Conservation (phyloP, 1,140 invertebrate genomes). For the Harlomillsia oculata region DNA sequence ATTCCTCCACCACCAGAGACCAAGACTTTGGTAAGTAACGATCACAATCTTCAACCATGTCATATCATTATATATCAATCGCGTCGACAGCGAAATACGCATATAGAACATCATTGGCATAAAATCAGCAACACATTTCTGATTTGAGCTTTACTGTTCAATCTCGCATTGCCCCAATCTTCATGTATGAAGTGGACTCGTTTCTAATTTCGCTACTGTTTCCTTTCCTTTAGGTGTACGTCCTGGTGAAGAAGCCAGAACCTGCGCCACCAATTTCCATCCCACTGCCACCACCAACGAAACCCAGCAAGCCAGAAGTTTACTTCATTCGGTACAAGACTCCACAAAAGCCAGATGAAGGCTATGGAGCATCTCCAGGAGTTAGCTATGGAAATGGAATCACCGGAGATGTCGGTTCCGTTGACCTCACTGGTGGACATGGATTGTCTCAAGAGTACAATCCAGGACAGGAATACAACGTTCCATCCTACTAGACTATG, state of each 20-base stretch:
- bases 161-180: too few species aligned
- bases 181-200: too few species aligned
- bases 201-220: too few species aligned
- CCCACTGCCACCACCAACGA: slow-evolving; percentile 63
- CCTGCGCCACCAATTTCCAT: slow-evolving; percentile 66
- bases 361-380: not conserved
- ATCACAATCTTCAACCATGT: too few species aligned
- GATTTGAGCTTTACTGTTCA: too few species aligned
- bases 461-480: slow-evolving; percentile 4
- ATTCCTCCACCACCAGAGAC: slow-evolving; percentile 69
- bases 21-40: slow-evolving; percentile 76
- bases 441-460: not conserved
- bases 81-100: too few species aligned
- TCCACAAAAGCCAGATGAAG: slow-evolving; percentile 45
- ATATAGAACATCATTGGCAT: too few species aligned
- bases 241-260: slow-evolving; percentile 75
- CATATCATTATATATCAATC: too few species aligned
- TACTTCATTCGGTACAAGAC: slow-evolving; percentile 81
- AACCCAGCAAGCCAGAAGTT: slow-evolving; percentile 51
- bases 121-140: too few species aligned
- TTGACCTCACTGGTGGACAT: not conserved
- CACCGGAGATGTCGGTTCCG: not conserved
- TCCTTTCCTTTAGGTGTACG: too few species aligned
- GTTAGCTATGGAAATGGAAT: not conserved
- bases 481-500: not conserved